Evolutionary conservation across 2,797 vertebrate species (phyloP), one percentile per base, ranked within the genome.

Genomic region (Coendou prehensilis): DNA sequence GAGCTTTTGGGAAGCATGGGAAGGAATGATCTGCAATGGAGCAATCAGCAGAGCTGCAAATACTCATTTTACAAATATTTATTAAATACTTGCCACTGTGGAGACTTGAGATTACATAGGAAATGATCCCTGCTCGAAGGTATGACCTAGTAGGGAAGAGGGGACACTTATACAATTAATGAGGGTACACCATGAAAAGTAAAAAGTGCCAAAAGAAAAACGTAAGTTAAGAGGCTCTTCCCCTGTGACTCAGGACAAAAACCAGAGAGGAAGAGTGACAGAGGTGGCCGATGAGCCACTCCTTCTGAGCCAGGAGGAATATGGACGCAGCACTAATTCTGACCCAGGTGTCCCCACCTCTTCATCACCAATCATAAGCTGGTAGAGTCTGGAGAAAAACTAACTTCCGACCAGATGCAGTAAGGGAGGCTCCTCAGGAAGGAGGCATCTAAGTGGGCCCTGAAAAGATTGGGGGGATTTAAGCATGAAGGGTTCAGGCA

Each of bases 61-160:
- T 61, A 71, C 30, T 86, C 41, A 17, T 50, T 54, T 76, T 28
- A 59, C n/a, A 93, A 47, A 54, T 94, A 37, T 83, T 89, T 92
- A 23, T 50, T 83, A 76, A 91, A 10, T 76, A 88, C 5, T 89
- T 93, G 47, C 9, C 50, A 57, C 30, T 59, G 5, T 47, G 50
- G 45, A 18, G 6, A 88, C 86, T 79, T 18, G 54, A 52, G 30
- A n/a, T 91, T 73, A 67, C 45, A 2, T 56, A 80, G 89, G 41
- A 94, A 92, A 92, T 61, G 20, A 87, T 84, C 52, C 14, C 63
- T 78, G 41, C 5, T 56, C 84, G 63, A 94, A 92, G 95, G 73
- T 50, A 73, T 54, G 61, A 61, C 10, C 15, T 52, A 26, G 13
- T 13, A 76, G 5, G 22, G 1, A 26, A 64, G 20, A 67, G 13